Percentiles rank a stretch among this genome's conserved stretches.
Conservation (phyloP, 2,888 invertebrate species). For the Heliconius cydno region DNA sequence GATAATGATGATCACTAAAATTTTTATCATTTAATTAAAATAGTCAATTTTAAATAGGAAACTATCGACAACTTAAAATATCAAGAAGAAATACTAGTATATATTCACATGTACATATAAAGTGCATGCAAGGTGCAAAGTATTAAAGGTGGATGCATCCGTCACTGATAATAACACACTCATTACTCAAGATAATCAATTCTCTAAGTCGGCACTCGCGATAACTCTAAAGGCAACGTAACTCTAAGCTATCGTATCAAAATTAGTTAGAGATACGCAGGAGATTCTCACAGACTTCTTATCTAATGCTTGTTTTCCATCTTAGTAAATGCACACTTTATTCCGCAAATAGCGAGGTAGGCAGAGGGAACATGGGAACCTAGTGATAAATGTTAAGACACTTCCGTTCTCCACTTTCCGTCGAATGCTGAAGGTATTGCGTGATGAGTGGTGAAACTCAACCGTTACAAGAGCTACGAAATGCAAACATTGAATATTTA, state of each 20-base stretch:
- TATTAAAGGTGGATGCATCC: conserved; percentile 30
- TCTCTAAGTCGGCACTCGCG: conserved; percentile 28
- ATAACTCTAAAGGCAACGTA: conserved; percentile 28
- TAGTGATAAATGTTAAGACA: neutral
- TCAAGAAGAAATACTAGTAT: neutral
- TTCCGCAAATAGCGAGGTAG: neutral
- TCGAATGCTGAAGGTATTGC: neutral
- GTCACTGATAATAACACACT: conserved; percentile 38
- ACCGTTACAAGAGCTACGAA: neutral
- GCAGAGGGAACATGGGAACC: neutral
- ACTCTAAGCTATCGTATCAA: conserved; percentile 34
- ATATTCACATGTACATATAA: neutral
- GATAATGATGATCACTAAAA: too few relatives aligned
- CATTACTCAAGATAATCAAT: conserved; percentile 40
- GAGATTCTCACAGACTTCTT: conserved; percentile 19
- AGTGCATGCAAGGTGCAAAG: conserved; percentile 12
- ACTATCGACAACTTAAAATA: neutral
- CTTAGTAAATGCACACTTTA: neutral
- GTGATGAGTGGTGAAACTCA: neutral
- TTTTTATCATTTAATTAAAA: neutral
- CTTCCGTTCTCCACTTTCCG: neutral
- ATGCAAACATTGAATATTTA: neutral
- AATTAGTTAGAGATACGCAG: conserved; percentile 25
- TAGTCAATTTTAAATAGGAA: neutral
- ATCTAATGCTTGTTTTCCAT: conserved; percentile 26